Evolutionary conservation across 2,888 invertebrate genomes (phyloP).

Genomic region (Lycophotia porphyrea): DNA sequence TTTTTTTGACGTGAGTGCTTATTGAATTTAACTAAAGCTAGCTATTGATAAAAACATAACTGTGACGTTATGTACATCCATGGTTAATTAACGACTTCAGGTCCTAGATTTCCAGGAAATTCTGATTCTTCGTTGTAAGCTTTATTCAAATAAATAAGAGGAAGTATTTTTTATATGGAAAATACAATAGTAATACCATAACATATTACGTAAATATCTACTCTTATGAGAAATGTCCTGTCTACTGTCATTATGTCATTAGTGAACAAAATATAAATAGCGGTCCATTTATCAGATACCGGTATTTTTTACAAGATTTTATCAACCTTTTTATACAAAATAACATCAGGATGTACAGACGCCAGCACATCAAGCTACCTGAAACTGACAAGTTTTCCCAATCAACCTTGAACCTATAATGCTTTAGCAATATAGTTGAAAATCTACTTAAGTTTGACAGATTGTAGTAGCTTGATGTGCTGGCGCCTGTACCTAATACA

Average conservation of each 20-base stretch:
- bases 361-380: no score
- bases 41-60: background rate
- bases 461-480: no score
- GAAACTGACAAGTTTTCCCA: no score
- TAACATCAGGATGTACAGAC: constrained; percentile 28
- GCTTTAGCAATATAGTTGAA: no score
- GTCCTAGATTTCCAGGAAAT: background rate
- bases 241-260: constrained; percentile 7
- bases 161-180: background rate
- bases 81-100: background rate
- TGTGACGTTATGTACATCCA: background rate
- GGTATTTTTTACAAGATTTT: constrained; percentile 20
- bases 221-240: background rate
- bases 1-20: background rate
- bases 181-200: constrained; percentile 6
- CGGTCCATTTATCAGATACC: constrained; percentile 5
- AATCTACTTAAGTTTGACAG: no score
- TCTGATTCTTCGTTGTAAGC: background rate
- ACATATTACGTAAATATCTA: constrained; percentile 7
- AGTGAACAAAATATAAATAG: constrained; percentile 16
- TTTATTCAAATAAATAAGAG: background rate
- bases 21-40: background rate
- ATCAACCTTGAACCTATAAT: no score
- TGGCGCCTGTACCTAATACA: no score
- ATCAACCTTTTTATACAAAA: constrained; percentile 12